Evolutionary conservation across 2,888 invertebrate species (phyloP).

Genomic region (Sminthurinus aureus): DNA sequence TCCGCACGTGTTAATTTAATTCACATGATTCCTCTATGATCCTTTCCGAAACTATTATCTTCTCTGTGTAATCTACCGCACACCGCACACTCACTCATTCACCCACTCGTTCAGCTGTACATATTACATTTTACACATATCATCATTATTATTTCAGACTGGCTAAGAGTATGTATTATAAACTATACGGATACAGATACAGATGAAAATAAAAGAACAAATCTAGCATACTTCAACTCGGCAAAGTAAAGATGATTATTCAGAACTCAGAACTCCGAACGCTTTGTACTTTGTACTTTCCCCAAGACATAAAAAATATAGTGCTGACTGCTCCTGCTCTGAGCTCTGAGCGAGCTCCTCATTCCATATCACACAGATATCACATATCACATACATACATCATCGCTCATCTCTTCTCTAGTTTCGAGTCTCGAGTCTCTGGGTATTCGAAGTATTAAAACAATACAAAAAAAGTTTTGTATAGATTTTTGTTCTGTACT

Average conservation of each 20-base stretch:
- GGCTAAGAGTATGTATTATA: neutral
- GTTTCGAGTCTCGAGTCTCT: neutral
- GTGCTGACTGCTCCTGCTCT: neutral
- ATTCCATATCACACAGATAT: neutral
- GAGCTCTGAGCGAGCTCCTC: neutral
- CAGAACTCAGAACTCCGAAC: no score
- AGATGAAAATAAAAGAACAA: neutral
- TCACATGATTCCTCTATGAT: conserved; percentile 28
- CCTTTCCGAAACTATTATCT: conserved; percentile 37
- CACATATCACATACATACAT: neutral
- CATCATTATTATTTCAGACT: conserved; percentile 11
- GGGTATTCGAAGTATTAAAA: no score
- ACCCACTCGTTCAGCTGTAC: no score
- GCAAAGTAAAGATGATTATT: no score
- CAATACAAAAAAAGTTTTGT: no score
- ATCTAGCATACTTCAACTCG: neutral
- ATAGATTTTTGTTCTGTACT: neutral
- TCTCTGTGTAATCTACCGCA: conserved; percentile 16
- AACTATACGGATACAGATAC: conserved; percentile 4
- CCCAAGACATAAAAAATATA: no score
- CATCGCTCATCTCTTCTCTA: neutral
- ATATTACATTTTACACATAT: neutral
- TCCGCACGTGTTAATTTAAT: conserved; percentile 61
- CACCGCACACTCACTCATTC: neutral
- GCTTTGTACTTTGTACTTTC: no score